Percentiles rank a stretch among this genome's conserved stretches.
These are phyloP conservation scores for Tiphia femorata DNA, from an alignment of 2,888 invertebrate species.

Conservation along the genomic window DNA sequence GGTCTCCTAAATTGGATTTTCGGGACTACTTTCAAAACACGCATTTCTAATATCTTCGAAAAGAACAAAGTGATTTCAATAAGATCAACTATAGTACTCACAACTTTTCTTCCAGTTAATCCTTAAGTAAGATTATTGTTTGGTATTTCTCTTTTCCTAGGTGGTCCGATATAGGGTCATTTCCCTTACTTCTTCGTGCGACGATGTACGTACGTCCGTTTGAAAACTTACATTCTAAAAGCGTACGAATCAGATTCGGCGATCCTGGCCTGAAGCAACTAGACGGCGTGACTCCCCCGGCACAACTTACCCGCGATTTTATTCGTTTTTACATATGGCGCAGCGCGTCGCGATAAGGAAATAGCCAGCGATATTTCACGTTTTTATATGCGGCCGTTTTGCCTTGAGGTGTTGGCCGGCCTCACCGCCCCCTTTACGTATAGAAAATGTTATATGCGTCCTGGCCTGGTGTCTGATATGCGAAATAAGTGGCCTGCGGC, in stretches of 20 bases:
- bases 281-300: conserved; percentile 54
- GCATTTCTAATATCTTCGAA: too few relatives aligned
- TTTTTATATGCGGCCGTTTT: conserved; percentile 60
- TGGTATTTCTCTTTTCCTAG: too few relatives aligned
- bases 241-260: conserved; percentile 39
- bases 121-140: too few relatives aligned
- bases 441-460: conserved; percentile 49
- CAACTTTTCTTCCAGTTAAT: too few relatives aligned
- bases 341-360: conserved; percentile 59
- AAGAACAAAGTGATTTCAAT: too few relatives aligned
- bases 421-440: conserved; percentile 41
- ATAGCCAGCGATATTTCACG: conserved; percentile 62
- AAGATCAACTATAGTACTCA: too few relatives aligned
- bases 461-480: conserved; percentile 58
- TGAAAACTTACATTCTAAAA: conserved; percentile 34
- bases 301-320: conserved; percentile 62
- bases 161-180: too few relatives aligned
- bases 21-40: too few relatives aligned
- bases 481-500: conserved; percentile 62
- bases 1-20: too few relatives aligned
- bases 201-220: conserved; percentile 29
- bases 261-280: conserved; percentile 50
- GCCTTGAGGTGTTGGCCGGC: conserved; percentile 65
- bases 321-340: conserved; percentile 63
- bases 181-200: too few relatives aligned